Percentiles rank a stretch among this genome's conserved stretches.
Conservation (phyloP, 2,797 vertebrate species). For the Miichthys miiuy region DNA sequence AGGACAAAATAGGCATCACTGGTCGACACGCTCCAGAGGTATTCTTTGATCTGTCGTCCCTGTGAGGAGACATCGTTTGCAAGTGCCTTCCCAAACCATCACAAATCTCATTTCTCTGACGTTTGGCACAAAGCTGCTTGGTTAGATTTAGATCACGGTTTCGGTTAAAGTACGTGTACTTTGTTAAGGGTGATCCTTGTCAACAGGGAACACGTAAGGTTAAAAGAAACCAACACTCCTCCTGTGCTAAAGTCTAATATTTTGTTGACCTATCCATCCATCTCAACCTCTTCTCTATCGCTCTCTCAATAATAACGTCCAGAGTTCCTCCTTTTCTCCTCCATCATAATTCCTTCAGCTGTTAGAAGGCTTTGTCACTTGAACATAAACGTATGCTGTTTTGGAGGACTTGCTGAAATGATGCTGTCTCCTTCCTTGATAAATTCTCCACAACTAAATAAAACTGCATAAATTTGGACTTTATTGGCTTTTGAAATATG, state of each 20-base stretch:
- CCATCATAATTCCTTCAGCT: neutral
- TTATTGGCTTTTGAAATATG: slow-evolving; percentile 21
- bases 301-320: neutral
- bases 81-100: neutral
- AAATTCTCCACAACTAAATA: neutral
- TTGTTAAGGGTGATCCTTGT: neutral
- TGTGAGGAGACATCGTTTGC: neutral
- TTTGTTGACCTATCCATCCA: neutral
- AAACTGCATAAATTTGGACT: neutral
- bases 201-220: neutral
- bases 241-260: neutral
- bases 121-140: neutral
- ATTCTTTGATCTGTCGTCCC: slow-evolving; percentile 3
- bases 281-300: neutral
- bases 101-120: neutral
- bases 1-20: neutral
- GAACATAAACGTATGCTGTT: neutral
- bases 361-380: neutral
- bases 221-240: neutral
- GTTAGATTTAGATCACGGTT: too few relatives aligned
- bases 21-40: neutral
- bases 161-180: neutral
- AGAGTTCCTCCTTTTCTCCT: slow-evolving; percentile 1
- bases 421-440: neutral
- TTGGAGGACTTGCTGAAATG: neutral